Base-by-base conservation (phyloP, 2,797 vertebrate species). In the Manis javanica region DNA sequence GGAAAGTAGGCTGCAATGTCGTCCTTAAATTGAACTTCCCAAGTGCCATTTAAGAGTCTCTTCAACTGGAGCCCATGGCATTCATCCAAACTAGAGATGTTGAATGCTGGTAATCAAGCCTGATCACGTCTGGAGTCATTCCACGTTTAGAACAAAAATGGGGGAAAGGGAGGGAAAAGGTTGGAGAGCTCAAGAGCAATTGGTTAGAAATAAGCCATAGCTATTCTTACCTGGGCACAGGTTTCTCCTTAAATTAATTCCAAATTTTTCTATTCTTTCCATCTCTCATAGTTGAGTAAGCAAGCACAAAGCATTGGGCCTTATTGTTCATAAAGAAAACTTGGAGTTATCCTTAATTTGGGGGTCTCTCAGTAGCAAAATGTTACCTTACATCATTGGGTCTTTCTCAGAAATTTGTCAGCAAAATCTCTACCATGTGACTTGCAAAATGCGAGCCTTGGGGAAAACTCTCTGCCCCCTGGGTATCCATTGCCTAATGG, bases 361-460 rank as follows among this genome's bases (percentile, higher is more conserved):
- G 24, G 24, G 51, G 34, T 66, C 63, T 64, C 34, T 42, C 31
- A n/a, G 55, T 71, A 29, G 18, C 31, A 49, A 77, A 81, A 26
- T 19, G 12, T 64, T 84, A 3, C n/a, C 51, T 93, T 34, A 34
- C 7, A 1, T 78, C 51, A 24, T 14, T 89, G 61, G 34, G 72
- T 89, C 68, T 91, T 87, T 87, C 88, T 84, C 39, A 11, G 24
- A 9, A 34, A n/a, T 87, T 89, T 77, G 74, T 92, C 72, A 87
- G 51, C 79, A 90, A 75, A 94, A 87, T 94, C 57, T 86, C 83
- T 79, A 42, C 26, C 37, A 64, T 89, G n/a, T 31, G 92, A 87
- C 84, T 82, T 97, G 66, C 63, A 59, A 91, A 96, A 95, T 81
- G 39, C 77, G 83, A 74, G 81, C 24, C 26, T 83, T 92, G 71